Evolutionary conservation across 2,888 invertebrate genomes (phyloP).

Genomic region (Campaea margaritaria): DNA sequence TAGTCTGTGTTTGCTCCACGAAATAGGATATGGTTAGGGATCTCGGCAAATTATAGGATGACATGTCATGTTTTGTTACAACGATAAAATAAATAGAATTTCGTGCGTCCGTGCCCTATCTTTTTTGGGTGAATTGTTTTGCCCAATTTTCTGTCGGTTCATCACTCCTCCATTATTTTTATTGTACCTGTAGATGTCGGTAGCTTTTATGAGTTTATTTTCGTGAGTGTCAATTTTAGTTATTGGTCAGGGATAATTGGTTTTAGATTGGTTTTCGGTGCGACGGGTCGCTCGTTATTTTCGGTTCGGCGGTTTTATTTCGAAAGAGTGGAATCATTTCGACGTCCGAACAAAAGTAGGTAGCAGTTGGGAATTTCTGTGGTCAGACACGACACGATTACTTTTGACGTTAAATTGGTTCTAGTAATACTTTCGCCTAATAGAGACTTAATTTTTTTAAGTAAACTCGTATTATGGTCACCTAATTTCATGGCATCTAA

Average conservation of each 20-base stretch:
- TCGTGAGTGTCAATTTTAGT: conserved; percentile 46
- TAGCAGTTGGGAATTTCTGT: conserved; percentile 12
- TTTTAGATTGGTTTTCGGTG: conserved; percentile 32
- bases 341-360: conserved; percentile 17
- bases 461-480: too few relatives aligned
- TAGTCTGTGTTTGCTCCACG: conserved; percentile 37
- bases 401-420: not conserved
- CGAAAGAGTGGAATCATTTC: conserved; percentile 29
- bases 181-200: conserved; percentile 40
- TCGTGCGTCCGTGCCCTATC: conserved; percentile 37
- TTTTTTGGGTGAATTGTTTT: conserved; percentile 34
- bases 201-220: conserved; percentile 39
- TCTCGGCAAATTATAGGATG: conserved; percentile 46
- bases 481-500: too few relatives aligned
- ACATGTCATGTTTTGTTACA: conserved; percentile 46
- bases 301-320: conserved; percentile 25
- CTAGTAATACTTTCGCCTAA: too few relatives aligned
- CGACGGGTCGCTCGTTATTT: conserved; percentile 23
- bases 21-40: conserved; percentile 42
- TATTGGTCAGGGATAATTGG: conserved; percentile 43
- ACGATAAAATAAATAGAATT: conserved; percentile 46
- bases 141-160: conserved; percentile 38
- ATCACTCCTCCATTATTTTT: conserved; percentile 42
- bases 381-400: not conserved
- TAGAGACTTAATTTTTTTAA: too few relatives aligned